Base-by-base conservation (phyloP, 2,888 invertebrate species). In the Empis stercorea region DNA sequence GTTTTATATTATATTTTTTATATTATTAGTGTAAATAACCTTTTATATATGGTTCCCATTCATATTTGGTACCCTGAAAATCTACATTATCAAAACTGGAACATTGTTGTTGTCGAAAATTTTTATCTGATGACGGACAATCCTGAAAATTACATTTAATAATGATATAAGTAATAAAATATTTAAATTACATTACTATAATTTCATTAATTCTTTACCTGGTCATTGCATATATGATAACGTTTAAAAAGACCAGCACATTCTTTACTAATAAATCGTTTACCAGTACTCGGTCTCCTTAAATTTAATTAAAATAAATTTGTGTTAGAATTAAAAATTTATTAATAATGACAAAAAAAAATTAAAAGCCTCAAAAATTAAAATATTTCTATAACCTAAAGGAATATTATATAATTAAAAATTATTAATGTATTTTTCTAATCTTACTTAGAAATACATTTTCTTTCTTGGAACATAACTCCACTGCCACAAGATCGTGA, bases 401-500 rank as follows among this genome's bases (percentile, higher is more conserved):
- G n/a, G n/a, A n/a, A n/a, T n/a, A n/a, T n/a, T n/a, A n/a, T n/a
- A n/a, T n/a, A n/a, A n/a, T n/a, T n/a, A n/a, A n/a, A n/a, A n/a
- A n/a, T n/a, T n/a, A n/a, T n/a, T n/a, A n/a, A n/a, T n/a, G n/a
- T n/a, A n/a, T n/a, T n/a, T n/a, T 32, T 32, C 2, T 10, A 11
- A 15, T 40, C 61, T 56, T 54, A 68, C 67, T 63, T 60, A 46
- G 60, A 61, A 44, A 68, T 59, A 50, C 67, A 68, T 54, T 64
- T 66, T 43, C 67, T 58, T 48, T 57, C 59, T 46, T 68, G 67
- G 51, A 56, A 56, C 53, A 55, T 60, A 4, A 91, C 79, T 1
- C 92, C 92, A 11, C 84, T 87, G 36, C 89, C 91, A 65, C 92
- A 93, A 2, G 82, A 79, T 20, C 89, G 74, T 4, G 87, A 84